A percentile compares a stretch with the other conserved stretches of the same genome.
Conservation (phyloP, 1,140 invertebrate genomes). For the Oedothorax gibbosus region DNA sequence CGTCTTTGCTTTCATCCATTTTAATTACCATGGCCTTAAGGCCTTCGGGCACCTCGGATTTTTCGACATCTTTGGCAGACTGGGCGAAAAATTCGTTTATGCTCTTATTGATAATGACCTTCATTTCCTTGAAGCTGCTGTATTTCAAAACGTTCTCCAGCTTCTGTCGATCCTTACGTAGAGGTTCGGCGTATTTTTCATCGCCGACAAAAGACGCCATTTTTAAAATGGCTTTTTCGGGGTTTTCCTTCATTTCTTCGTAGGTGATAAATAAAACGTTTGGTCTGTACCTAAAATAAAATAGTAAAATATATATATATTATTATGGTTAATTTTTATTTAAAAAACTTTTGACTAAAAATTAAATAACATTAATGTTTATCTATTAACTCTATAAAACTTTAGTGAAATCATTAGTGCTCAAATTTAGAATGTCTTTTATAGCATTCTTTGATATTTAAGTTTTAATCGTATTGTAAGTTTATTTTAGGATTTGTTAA, state of each 20-base stretch:
- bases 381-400: too few species aligned
- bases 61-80: not conserved
- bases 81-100: slow-evolving; percentile 17
- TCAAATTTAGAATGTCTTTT: too few species aligned
- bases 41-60: slow-evolving; percentile 8
- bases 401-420: too few species aligned
- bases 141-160: slow-evolving; percentile 23
- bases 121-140: slow-evolving; percentile 53
- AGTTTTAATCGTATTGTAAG: too few species aligned
- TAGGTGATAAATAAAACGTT: slow-evolving; percentile 67
- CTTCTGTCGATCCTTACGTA: slow-evolving; percentile 7
- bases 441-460: too few species aligned
- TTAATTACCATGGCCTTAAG: not conserved
- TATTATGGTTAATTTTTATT: too few species aligned
- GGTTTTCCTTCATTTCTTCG: slow-evolving; percentile 58
- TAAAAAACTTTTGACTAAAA: too few species aligned
- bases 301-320: not conserved
- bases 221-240: slow-evolving; percentile 28
- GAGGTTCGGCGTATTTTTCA: not conserved
- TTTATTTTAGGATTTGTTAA: too few species aligned
- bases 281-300: slow-evolving; percentile 61
- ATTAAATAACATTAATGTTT: too few species aligned
- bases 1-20: not conserved
- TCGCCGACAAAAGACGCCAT: slow-evolving; percentile 59
- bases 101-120: not conserved